Conservation (phyloP, 2,888 invertebrate genomes). For the Lasioglossum oenotherae region DNA sequence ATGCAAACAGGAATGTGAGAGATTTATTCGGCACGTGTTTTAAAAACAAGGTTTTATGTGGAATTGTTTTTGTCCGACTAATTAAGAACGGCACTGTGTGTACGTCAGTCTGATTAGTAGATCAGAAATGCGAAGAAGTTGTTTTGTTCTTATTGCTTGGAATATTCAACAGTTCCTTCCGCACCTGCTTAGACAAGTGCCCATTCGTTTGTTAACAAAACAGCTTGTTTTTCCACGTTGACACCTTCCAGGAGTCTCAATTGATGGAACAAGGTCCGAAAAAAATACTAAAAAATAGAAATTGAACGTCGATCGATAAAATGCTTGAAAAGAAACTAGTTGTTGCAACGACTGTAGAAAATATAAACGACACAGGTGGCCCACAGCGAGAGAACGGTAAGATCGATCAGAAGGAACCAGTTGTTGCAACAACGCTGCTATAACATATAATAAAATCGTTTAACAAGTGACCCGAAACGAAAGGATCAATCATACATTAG, state of each 20-base stretch:
- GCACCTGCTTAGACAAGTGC: not conserved
- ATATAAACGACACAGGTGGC: no score
- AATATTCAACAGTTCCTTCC: not conserved
- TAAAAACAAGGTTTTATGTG: not conserved
- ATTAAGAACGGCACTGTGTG: not conserved
- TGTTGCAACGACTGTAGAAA: not conserved
- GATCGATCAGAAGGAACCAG: not conserved
- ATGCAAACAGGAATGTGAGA: not conserved
- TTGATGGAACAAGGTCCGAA: not conserved
- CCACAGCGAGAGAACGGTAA: no score
- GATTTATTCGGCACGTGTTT: no score
- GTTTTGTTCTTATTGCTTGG: not conserved
- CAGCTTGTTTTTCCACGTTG: not conserved
- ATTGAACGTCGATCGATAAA: not conserved
- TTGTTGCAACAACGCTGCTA: not conserved
- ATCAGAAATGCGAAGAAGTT: no score
- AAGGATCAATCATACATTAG: constrained; percentile 1
- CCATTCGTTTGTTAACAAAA: not conserved
- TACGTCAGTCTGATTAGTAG: not conserved
- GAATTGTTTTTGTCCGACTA: not conserved
- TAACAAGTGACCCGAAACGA: constrained; percentile 1
- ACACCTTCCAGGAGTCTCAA: no score
- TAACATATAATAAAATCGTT: not conserved
- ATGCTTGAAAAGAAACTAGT: not conserved
- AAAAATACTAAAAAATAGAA: not conserved